phyloP scores from a whole-genome alignment of 2,888 invertebrate species.

The Hydropsyche betteni region DNA sequence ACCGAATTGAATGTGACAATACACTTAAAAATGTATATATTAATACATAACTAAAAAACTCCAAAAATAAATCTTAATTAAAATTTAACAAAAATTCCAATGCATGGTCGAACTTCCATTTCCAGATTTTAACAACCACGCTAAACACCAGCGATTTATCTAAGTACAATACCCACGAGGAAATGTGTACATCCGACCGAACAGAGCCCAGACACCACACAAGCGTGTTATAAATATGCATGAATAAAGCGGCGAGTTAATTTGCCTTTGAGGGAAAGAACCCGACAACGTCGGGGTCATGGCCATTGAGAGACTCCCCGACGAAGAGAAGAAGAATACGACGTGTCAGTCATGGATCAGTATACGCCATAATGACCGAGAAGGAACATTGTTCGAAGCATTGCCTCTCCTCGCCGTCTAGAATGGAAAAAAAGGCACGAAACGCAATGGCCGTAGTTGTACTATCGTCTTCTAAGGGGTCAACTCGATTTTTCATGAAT shows the following conservation, averaged over 20 bases:
- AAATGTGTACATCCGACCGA: constrained; percentile 3
- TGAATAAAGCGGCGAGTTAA: constrained; percentile 43
- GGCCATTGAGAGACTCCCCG: constrained; percentile 33
- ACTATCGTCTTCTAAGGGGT: background rate
- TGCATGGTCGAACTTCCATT: too few species aligned
- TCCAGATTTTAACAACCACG: too few species aligned
- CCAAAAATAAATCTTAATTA: too few species aligned
- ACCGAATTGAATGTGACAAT: too few species aligned
- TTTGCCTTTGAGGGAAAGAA: constrained; percentile 42
- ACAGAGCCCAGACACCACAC: constrained; percentile 32
- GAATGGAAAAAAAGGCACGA: background rate
- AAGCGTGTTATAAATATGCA: constrained; percentile 45
- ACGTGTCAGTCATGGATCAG: constrained; percentile 42
- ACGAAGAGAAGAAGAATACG: constrained; percentile 33
- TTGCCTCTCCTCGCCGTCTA: background rate
- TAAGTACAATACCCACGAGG: background rate
- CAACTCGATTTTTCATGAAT: too few species aligned
- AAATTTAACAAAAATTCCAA: too few species aligned
- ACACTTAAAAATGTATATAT: too few species aligned
- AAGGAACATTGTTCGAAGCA: background rate
- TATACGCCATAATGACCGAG: constrained; percentile 20
- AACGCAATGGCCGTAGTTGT: background rate
- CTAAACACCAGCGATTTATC: constrained; percentile 10
- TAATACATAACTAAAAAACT: too few species aligned
- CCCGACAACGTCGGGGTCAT: constrained; percentile 33